phyloP scores from a whole-genome alignment of 2,113 vertebrate species.

The Morone saxatilis region DNA sequence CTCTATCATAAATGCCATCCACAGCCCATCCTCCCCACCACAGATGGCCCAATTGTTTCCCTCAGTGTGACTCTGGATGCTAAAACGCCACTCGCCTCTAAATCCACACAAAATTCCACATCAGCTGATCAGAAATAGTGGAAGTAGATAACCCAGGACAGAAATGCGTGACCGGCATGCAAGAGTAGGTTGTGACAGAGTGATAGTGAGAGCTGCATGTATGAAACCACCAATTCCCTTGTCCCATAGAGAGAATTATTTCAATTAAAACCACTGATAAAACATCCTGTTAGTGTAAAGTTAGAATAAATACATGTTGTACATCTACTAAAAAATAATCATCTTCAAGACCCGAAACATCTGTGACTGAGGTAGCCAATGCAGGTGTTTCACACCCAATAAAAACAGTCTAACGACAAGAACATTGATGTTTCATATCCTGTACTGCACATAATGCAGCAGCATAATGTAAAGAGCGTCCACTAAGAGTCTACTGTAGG shows the following conservation, averaged over 20 bases:
- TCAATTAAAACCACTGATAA: not conserved
- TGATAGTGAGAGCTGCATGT: not conserved
- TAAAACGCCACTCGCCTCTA: not conserved
- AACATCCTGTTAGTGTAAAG: too few relatives aligned
- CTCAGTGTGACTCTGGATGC: not conserved
- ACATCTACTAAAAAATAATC: too few relatives aligned
- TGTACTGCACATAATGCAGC: not conserved
- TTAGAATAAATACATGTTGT: too few relatives aligned
- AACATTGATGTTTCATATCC: not conserved
- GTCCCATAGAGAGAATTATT: not conserved
- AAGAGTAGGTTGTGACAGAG: slow-evolving; percentile 18
- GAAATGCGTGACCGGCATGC: slow-evolving; percentile 36
- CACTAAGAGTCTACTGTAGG: not conserved
- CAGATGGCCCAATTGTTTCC: slow-evolving; percentile 68
- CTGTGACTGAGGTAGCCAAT: not conserved
- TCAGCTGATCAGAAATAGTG: slow-evolving; percentile 47
- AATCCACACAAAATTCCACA: slow-evolving; percentile 29
- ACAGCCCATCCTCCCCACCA: slow-evolving; percentile 17
- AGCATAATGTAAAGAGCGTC: not conserved
- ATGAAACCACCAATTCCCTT: not conserved
- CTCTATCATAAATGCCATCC: slow-evolving; percentile 62
- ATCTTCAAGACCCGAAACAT: too few relatives aligned
- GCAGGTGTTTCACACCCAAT: slow-evolving; percentile 75
- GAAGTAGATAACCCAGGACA: slow-evolving; percentile 28
- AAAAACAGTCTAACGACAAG: slow-evolving; percentile 11